Base-by-base conservation (phyloP, 2,113 vertebrate genomes). In the human region DNA sequence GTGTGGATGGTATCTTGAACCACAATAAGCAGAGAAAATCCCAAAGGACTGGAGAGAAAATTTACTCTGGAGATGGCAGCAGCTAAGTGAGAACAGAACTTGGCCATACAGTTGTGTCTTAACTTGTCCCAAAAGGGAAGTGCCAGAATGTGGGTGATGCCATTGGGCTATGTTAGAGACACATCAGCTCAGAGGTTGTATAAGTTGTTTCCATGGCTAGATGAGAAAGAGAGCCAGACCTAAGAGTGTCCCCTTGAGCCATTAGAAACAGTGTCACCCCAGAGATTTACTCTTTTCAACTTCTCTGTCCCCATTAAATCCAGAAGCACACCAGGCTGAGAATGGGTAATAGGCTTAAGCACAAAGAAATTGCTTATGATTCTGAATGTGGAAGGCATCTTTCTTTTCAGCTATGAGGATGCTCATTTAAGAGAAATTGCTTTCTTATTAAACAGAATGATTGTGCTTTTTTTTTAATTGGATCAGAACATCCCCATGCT, bases 381-480 rank as follows among this genome's bases (percentile, higher is more conserved):
- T 93, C 88, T 86, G 75, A 86, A 72, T 14, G 20, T 93, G 75
- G 48, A 95, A 82, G 40, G 27, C 13, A 48, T 84, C 83, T 83
- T 95, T 38, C 23, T 93, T 82, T 96, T 92, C 4, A 75, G 45
- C 48, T 83, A 27, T 64, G 18, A 87, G 61, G 30, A 92, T 88
- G 45, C 30, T 92, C 23, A 80, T 85, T 68, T 64, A n/a, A 92
- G 90, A 94, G 57, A 90, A 82, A 73, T 45, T 79, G 61, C 80
- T 79, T 91, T 95, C 94, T 90, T 93, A 70, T 84, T 92, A 90
- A 83, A 92, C 80, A 95, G 75, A 87, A 90, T 57, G n/a, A 80
- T 89, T 73, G n/a, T 94, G 82, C 40, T 59, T 38, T 93, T 93
- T 76, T 92, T 78, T 88, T 80, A 93, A 94, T 90, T 72, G 83